Evolutionary conservation across 2,888 invertebrate genomes (phyloP), one percentile per base, ranked within the genome.

Genomic region (Heteropelma amictum): DNA sequence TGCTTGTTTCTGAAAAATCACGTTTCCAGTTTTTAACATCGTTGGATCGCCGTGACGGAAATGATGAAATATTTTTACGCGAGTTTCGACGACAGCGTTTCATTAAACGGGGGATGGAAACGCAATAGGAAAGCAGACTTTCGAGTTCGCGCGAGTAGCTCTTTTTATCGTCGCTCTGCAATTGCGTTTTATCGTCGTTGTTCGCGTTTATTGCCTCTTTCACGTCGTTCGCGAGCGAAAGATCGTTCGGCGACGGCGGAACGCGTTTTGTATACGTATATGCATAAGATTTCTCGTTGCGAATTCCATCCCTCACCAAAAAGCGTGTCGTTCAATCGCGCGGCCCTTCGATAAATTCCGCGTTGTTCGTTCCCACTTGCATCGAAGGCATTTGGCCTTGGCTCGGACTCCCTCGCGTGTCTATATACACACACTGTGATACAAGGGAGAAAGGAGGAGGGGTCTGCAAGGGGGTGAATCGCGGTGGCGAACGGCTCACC

Each of bases 381-480:
- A n/a, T 19, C 19, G 35, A 8, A 61, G 54, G 40, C 54, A 30
- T 45, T 64, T 75, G 75, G 71, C 75, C 71, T 75, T 75, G 75
- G 71, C 54, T 63, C n/a, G 80, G 80, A 71, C 77, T 72, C 77
- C 81, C 74, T 78, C 70, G 76, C 81, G 77, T 77, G 73, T 72
- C 68, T 14, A 14, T 4, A 23, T 1, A 21, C 28, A 12, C 14
- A 2, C n/a, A 35, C 17, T 8, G 2, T 1, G n/a, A 56, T 19
- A 60, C 30, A 60, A 23, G 65, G 54, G 67, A 65, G 67, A 49
- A 63, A 30, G 69, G 77, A 77, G 63, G 28, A 26, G 35, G 42
- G 56, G 49, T 26, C 42, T 49, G n/a, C 47, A 61, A 42, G 49
- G 65, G 73, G 70, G 67, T 64, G 67, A 35, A 47, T 53, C 60